Base-by-base conservation (phyloP, 2,113 vertebrate species). In the Phyllopteryx taeniolatus region DNA sequence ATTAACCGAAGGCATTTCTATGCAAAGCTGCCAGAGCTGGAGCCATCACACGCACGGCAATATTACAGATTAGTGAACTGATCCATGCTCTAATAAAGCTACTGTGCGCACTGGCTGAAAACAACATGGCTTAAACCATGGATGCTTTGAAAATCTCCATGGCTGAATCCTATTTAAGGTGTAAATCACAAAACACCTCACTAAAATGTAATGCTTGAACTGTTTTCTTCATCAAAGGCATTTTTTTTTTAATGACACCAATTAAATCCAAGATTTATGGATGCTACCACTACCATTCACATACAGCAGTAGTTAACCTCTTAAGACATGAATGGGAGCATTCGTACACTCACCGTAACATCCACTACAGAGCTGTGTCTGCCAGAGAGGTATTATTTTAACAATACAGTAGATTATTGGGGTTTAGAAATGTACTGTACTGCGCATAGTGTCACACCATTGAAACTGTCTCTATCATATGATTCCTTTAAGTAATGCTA, bases 11-110 rank as follows among this genome's bases (percentile, higher is more conserved):
- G 61, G 22, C 31, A n/a, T 77, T 73, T 68, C 35, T 43, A 75
- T 61, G 76, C 74, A 69, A 75, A 79, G 66, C 68, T 61, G 67
- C 31, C 47, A 62, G 54, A 72, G 71, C 69, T 68, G 33, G 54
- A 65, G 68, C 57, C 49, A 67, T 77, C 61, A 64, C 60, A 71
- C 72, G 47, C 22, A 56, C 39, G 46, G 73, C 71, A 72, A 44
- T 68, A 57, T 35, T 39, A 72, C 59, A 81, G 68, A 78, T 74
- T 69, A 72, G 31, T 43, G 39, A 56, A 68, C 60, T 67, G 54
- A 76, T 77, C 54, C 44, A 46, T 47, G 42, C 56, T 47, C 62
- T 74, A 13, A 68, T 66, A 42, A 78, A 61, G 63, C 62, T 75
- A 46, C 67, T 64, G 67, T 70, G 59, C 22, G 76, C 17, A 59